phyloP scores from a whole-genome alignment of 92 coral and sea anemone genomes.

The Nematostella vectensis region DNA sequence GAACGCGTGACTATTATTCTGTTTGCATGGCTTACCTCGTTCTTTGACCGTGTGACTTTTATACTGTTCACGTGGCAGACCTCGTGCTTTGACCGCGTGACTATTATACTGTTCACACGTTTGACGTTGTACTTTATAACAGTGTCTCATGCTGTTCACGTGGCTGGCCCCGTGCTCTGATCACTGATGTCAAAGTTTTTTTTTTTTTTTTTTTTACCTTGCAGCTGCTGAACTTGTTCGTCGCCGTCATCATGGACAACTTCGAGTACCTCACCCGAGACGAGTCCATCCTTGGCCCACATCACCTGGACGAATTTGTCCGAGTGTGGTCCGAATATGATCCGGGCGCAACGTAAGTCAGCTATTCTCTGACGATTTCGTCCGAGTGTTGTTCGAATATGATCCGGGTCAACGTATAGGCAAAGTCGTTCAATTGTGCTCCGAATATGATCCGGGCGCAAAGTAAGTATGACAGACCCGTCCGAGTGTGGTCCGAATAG shows the following conservation, averaged over 20 bases:
- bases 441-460: background rate
- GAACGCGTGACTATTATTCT: too few species aligned
- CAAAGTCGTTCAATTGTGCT: background rate
- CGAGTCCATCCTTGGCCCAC: slow-evolving; percentile 99
- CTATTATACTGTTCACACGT: too few species aligned
- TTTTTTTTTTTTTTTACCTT: slow-evolving; percentile 2
- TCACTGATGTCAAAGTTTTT: background rate
- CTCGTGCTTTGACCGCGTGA: too few species aligned
- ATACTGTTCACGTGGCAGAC: too few species aligned
- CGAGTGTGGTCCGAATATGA: slow-evolving; percentile 99
- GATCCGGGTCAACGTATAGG: background rate
- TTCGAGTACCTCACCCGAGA: slow-evolving; percentile 97
- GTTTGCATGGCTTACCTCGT: too few species aligned
- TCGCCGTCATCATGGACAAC: slow-evolving; percentile 99
- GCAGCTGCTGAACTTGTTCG: slow-evolving; percentile 90
- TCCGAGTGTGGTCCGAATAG: slow-evolving; percentile 98
- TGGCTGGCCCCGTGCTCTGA: too few species aligned
- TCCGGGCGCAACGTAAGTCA: slow-evolving; percentile 99
- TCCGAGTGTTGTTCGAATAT: background rate
- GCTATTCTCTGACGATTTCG: background rate
- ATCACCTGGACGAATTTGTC: slow-evolving; percentile 98
- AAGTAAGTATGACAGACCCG: slow-evolving; percentile 62
- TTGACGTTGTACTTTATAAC: too few species aligned
- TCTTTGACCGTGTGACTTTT: too few species aligned
- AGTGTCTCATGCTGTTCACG: too few species aligned